These are phyloP conservation scores for Mionectes olivaceus DNA, from an alignment of 2,797 vertebrate species.

Conservation along the genomic window DNA sequence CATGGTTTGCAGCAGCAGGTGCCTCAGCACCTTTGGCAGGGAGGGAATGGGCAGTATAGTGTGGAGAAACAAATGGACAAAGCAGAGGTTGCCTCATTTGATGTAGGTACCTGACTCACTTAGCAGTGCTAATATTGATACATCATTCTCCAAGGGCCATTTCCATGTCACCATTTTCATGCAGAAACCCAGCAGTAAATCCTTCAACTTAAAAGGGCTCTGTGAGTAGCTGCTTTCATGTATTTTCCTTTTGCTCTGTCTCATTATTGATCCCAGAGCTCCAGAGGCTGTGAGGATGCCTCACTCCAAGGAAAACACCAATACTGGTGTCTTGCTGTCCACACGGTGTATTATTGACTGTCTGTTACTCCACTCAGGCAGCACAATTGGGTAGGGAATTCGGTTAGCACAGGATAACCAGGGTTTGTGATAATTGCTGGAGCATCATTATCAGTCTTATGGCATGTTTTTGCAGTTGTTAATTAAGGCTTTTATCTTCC, in stretches of 20 bases:
- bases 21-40: not conserved
- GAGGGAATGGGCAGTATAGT: not conserved
- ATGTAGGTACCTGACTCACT: not conserved
- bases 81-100: not conserved
- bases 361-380: not conserved
- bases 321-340: not conserved
- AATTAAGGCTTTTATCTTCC: slow-evolving; percentile 13
- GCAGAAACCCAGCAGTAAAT: not conserved
- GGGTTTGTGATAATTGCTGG: not conserved
- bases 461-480: not conserved
- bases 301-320: not conserved
- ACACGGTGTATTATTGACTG: not conserved
- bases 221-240: not conserved
- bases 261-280: slow-evolving; percentile 32
- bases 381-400: not conserved
- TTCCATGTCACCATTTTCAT: not conserved
- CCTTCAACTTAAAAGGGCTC: not conserved
- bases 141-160: not conserved
- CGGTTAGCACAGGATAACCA: not conserved
- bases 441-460: not conserved
- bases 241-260: not conserved
- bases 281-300: not conserved
- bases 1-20: not conserved
- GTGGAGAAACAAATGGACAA: not conserved
- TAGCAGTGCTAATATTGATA: not conserved